phyloP scores from a whole-genome alignment of 1,140 invertebrate species.

The Cephus cinctus region DNA sequence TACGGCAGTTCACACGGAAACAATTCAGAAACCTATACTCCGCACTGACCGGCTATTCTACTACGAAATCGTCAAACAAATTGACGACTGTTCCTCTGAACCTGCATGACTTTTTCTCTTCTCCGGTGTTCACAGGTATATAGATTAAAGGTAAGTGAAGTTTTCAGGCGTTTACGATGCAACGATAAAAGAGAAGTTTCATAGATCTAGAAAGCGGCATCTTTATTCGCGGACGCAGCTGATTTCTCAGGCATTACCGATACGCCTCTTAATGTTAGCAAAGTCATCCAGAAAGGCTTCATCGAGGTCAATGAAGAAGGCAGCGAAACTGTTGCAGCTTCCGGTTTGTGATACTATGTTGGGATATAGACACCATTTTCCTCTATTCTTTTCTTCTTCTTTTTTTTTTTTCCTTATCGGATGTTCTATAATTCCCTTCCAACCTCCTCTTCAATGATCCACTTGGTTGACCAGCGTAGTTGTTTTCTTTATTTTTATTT shows the following conservation, averaged over 20 bases:
- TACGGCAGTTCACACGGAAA: too few relatives aligned
- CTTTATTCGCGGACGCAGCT: constrained; percentile 48
- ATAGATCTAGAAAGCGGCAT: not conserved
- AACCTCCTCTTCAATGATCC: not conserved
- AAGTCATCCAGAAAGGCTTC: constrained; percentile 72
- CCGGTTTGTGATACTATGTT: constrained; percentile 59
- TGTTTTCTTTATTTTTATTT: not conserved
- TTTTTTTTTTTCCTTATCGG: constrained; percentile 1
- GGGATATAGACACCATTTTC: not conserved
- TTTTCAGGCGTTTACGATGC: constrained; percentile 6
- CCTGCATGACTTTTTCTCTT: not conserved
- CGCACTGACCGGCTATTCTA: constrained; percentile 27
- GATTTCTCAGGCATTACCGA: not conserved
- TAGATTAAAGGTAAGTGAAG: too few relatives aligned
- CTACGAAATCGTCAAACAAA: constrained; percentile 23
- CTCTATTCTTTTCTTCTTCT: not conserved
- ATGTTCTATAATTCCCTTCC: constrained; percentile 6
- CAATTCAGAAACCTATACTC: constrained; percentile 12
- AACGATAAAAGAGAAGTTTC: constrained; percentile 10
- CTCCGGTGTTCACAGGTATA: too few relatives aligned
- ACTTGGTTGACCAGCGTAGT: not conserved
- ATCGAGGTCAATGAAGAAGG: constrained; percentile 77
- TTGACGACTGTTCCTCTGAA: not conserved
- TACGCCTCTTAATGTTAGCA: constrained; percentile 46
- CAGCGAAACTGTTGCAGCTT: constrained; percentile 75